Evolutionary conservation across 2,797 vertebrate genomes (phyloP).

Genomic region (Peromyscus eremicus): DNA sequence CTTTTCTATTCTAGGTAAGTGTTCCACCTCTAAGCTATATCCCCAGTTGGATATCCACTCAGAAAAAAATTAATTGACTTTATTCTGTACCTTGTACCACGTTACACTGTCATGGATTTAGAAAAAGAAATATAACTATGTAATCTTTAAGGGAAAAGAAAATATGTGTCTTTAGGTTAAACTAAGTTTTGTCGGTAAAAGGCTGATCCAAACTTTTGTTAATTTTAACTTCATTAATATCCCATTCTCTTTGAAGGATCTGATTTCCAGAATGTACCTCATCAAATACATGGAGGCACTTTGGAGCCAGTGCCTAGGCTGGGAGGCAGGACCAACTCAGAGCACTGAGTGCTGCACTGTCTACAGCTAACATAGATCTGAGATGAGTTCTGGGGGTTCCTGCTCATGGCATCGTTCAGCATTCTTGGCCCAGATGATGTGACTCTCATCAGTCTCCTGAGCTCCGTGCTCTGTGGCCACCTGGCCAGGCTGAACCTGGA

Average conservation of each 20-base stretch:
- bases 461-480: neutral
- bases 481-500: neutral
- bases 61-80: neutral
- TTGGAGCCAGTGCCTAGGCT: neutral
- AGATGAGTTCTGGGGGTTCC: neutral
- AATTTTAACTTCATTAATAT: neutral
- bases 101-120: neutral
- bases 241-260: neutral
- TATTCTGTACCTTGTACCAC: neutral
- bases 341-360: neutral
- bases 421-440: neutral
- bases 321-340: too few species aligned
- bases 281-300: neutral
- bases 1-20: too few species aligned
- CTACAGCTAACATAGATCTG: neutral
- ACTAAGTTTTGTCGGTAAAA: neutral
- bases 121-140: neutral
- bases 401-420: neutral
- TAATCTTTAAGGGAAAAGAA: neutral
- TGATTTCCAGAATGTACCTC: neutral
- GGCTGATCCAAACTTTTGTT: neutral
- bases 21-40: neutral
- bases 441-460: neutral
- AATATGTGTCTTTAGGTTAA: neutral
- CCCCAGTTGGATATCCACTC: neutral